Conservation (phyloP, 2,113 vertebrate genomes). For the Tetrax tetrax region DNA sequence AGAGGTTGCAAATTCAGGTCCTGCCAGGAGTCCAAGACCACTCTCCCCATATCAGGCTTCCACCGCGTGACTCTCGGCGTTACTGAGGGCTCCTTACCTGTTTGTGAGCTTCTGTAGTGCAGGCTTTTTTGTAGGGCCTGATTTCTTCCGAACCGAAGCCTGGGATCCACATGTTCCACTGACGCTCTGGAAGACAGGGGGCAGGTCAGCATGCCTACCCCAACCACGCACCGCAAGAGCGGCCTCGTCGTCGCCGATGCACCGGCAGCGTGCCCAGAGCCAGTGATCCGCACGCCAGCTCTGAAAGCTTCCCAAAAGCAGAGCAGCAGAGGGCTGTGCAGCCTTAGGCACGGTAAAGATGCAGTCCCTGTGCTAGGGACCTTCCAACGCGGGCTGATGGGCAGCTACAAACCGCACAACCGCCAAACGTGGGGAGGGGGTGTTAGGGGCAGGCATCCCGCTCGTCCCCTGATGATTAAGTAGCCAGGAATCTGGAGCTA, state of each 20-base stretch:
- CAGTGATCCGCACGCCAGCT: background rate
- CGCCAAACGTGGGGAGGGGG: background rate
- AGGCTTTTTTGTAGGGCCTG: constrained; percentile 97
- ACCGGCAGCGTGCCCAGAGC: background rate
- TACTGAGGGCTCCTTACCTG: constrained; percentile 79
- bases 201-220: background rate
- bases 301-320: background rate
- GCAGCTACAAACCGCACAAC: background rate
- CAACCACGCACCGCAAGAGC: accelerated
- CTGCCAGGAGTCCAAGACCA: background rate
- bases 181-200: constrained; percentile 82
- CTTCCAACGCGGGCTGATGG: background rate
- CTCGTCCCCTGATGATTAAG: background rate
- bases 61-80: accelerated
- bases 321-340: background rate
- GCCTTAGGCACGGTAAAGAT: background rate
- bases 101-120: constrained; percentile 99
- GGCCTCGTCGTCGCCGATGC: accelerated
- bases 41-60: accelerated
- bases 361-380: background rate
- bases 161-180: constrained; percentile 99
- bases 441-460: background rate
- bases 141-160: constrained; percentile 98
- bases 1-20: background rate
- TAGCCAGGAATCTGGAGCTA: accelerated